A percentile compares a stretch with the other conserved stretches of the same genome.
Conservation (phyloP, 1,140 invertebrate genomes). For the Macrostomum lignano region DNA sequence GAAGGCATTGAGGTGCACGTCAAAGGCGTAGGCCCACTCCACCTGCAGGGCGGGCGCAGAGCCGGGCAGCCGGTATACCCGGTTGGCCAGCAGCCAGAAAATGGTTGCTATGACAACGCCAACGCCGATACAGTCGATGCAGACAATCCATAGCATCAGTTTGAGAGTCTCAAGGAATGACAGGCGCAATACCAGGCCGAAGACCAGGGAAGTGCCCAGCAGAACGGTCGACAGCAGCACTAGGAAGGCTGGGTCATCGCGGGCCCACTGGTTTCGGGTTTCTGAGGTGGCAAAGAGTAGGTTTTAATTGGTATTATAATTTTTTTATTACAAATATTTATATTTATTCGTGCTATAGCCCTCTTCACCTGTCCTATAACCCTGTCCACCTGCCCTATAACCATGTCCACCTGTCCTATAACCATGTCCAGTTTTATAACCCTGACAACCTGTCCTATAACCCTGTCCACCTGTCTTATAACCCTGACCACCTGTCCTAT, state of each 20-base stretch:
- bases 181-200: conserved; percentile 49
- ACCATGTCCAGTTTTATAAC: too few species aligned
- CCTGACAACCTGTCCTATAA: too few species aligned
- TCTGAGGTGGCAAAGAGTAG: too few species aligned
- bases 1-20: conserved; percentile 91
- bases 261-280: conserved; percentile 89
- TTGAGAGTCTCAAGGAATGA: conserved; percentile 45
- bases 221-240: conserved; percentile 46
- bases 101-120: conserved; percentile 59
- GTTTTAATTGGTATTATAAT: too few species aligned
- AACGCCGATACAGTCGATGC: conserved; percentile 67
- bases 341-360: too few species aligned
- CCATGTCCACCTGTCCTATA: too few species aligned
- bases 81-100: conserved; percentile 37
- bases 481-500: too few species aligned
- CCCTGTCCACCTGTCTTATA: too few species aligned
- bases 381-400: too few species aligned
- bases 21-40: conserved; percentile 94
- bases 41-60: conserved; percentile 37
- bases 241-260: conserved; percentile 93
- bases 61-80: neutral
- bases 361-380: too few species aligned
- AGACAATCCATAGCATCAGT: conserved; percentile 69
- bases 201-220: conserved; percentile 63
- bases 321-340: too few species aligned